phyloP scores from a whole-genome alignment of 2,797 vertebrate species.

The Schizopygopsis malacanthus region DNA sequence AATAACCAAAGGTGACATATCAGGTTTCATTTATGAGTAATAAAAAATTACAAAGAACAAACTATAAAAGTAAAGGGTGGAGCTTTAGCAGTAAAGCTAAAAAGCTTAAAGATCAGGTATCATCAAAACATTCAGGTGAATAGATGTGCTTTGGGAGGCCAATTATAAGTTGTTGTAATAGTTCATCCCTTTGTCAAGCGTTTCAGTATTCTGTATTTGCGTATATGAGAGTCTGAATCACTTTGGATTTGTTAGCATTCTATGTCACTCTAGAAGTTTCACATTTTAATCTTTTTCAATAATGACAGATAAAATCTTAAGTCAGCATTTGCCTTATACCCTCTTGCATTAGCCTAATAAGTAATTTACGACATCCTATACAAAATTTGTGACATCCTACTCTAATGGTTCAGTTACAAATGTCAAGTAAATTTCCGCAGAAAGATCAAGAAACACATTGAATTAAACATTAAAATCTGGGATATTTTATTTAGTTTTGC shows the following conservation, averaged over 20 bases:
- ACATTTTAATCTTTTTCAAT: background rate
- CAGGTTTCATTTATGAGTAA: background rate
- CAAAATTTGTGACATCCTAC: background rate
- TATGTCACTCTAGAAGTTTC: background rate
- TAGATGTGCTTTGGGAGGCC: background rate
- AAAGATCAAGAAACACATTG: background rate
- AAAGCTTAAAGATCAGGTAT: background rate
- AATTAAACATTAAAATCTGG: background rate
- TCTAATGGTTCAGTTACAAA: background rate
- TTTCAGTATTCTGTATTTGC: background rate
- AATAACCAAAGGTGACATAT: background rate
- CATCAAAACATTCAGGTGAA: slow-evolving; percentile 9
- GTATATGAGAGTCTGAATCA: background rate
- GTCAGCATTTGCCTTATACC: background rate
- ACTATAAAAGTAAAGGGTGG: slow-evolving; percentile 11
- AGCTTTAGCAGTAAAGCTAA: background rate
- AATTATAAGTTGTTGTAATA: background rate
- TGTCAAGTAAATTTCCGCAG: background rate
- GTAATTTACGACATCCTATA: too few relatives aligned
- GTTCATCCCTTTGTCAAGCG: background rate
- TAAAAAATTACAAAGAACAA: background rate
- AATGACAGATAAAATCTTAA: background rate
- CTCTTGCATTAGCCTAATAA: background rate
- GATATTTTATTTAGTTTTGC: background rate
- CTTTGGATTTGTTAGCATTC: background rate